Evolutionary conservation across 1,140 invertebrate species (phyloP).

Genomic region (Goniozus legneri): DNA sequence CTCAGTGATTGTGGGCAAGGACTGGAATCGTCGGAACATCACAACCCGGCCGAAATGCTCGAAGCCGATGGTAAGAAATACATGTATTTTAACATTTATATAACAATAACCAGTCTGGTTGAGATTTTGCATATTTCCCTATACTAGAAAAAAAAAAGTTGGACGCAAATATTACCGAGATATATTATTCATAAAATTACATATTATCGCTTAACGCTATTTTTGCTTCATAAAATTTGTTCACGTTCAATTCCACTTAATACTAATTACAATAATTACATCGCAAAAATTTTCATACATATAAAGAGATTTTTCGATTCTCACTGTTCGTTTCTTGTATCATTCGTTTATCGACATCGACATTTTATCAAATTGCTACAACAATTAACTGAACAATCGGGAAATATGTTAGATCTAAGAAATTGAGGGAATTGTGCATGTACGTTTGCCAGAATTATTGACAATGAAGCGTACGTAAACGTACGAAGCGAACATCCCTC

Average conservation of each 20-base stretch:
- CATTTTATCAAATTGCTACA: background rate
- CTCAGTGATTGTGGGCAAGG: conserved; percentile 46
- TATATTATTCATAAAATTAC: too few relatives aligned
- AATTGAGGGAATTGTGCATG: conserved; percentile 55
- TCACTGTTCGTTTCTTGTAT: too few relatives aligned
- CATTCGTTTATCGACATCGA: background rate
- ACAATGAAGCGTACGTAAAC: conserved; percentile 42
- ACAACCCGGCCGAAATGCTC: conserved; percentile 52
- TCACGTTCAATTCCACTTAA: too few relatives aligned
- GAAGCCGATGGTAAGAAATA: conserved; percentile 54
- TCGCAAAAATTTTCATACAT: too few relatives aligned
- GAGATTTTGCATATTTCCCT: conserved; percentile 30
- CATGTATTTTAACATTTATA: conserved; percentile 18
- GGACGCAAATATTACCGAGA: too few relatives aligned
- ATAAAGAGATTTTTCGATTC: too few relatives aligned
- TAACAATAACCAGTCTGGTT: conserved; percentile 27
- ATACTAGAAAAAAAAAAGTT: background rate
- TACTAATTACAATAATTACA: too few relatives aligned
- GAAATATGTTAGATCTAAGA: conserved; percentile 42
- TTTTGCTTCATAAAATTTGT: too few relatives aligned
- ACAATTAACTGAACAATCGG: too few relatives aligned
- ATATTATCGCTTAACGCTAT: too few relatives aligned
- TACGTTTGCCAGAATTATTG: conserved; percentile 41
- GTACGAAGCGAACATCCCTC: conserved; percentile 51
- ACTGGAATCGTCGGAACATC: conserved; percentile 49